These are phyloP conservation scores for Brachionus calyciflorus DNA, from an alignment of 1,140 invertebrate species.

Conservation along the genomic window DNA sequence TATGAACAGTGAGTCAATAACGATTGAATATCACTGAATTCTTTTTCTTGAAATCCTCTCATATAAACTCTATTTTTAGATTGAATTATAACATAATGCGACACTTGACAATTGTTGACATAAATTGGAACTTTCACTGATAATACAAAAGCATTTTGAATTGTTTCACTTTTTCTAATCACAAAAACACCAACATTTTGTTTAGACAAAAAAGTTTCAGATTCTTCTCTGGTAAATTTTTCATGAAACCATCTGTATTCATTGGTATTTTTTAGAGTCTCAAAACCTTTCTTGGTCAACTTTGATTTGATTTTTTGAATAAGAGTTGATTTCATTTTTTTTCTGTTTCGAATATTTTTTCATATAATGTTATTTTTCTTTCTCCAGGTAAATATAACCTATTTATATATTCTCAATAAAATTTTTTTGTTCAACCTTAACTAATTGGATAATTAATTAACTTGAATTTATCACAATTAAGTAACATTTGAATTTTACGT, in stretches of 20 bases:
- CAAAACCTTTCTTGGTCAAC: not conserved
- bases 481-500: too few relatives aligned
- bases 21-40: not conserved
- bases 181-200: not conserved
- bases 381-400: too few relatives aligned
- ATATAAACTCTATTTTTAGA: not conserved
- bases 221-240: constrained; percentile 8
- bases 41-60: not conserved
- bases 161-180: constrained; percentile 16
- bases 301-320: not conserved
- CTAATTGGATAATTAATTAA: too few relatives aligned
- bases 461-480: too few relatives aligned
- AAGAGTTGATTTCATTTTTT: constrained; percentile 4
- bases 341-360: not conserved
- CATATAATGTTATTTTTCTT: too few relatives aligned
- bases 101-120: not conserved
- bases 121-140: constrained; percentile 40
- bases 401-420: too few relatives aligned
- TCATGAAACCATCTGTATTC: not conserved
- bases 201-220: not conserved
- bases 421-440: too few relatives aligned
- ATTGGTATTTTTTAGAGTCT: not conserved
- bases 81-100: constrained; percentile 1
- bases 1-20: constrained; percentile 4
- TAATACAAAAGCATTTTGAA: not conserved